These are phyloP conservation scores for Hypsopygia costalis DNA, from an alignment of 2,888 invertebrate species.

Conservation along the genomic window DNA sequence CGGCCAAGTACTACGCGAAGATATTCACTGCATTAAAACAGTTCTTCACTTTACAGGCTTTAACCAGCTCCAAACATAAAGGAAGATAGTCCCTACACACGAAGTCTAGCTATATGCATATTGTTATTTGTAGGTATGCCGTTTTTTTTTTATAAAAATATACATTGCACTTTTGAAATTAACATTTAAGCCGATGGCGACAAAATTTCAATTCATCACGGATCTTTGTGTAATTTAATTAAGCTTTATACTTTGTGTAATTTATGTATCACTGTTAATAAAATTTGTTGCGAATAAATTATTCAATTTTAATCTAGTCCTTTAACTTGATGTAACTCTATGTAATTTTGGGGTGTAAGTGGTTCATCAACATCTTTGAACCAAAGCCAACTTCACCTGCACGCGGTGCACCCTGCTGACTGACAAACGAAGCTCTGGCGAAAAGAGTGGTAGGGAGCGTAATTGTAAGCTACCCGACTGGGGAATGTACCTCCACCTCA, in stretches of 20 bases:
- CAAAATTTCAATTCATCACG: slow-evolving; percentile 43
- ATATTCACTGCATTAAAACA: slow-evolving; percentile 75
- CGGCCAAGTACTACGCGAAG: slow-evolving; percentile 69
- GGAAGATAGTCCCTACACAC: slow-evolving; percentile 47
- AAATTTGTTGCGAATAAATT: slow-evolving; percentile 51
- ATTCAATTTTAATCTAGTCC: slow-evolving; percentile 13
- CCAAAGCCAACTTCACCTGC: no score
- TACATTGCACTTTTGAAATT: slow-evolving; percentile 22
- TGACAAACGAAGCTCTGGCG: no score
- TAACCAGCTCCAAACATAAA: slow-evolving; percentile 72
- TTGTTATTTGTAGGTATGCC: no score
- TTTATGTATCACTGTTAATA: slow-evolving; percentile 64
- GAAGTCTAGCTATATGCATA: slow-evolving; percentile 17
- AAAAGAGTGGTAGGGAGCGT: no score
- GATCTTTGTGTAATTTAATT: slow-evolving; percentile 29
- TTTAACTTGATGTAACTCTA: no score
- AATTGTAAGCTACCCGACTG: no score
- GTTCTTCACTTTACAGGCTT: slow-evolving; percentile 74
- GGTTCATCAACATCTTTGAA: no score
- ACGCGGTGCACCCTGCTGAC: no score
- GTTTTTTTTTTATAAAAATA: slow-evolving; percentile 14
- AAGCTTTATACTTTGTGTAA: slow-evolving; percentile 56
- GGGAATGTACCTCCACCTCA: no score
- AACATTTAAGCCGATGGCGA: slow-evolving; percentile 26
- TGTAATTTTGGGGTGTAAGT: no score